Evolutionary conservation across 2,113 vertebrate species (phyloP), one percentile per base, ranked within the genome.

Genomic region (Amblyopsis rosae): DNA sequence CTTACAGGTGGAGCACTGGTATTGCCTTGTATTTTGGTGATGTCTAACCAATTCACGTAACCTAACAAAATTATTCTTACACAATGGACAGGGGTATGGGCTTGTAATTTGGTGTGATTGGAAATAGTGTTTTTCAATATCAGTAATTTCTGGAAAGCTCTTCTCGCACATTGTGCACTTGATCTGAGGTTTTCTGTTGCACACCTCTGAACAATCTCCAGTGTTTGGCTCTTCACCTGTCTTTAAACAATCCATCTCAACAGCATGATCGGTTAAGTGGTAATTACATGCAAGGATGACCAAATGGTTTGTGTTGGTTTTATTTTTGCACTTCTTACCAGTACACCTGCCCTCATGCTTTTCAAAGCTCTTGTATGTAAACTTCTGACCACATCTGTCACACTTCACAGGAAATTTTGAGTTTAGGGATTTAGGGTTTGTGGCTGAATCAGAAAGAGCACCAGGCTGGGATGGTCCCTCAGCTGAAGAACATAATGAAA

Each of bases 151-250:
- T 49, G 75, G 62, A 11, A 67, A 74, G 9, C 19, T 72, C 48
- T 73, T 69, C 6, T 80, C 68, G 53, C 73, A 87, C 73, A 65
- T 69, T 53, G 57, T 71, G 70, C 77, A 80, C 67, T 70, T 41
- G 35, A 6, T 19, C 13, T 12, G 15, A 32, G 53, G 1, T 46
- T 54, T 67, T 15, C 7, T 49, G 61, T 51, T 45, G 46, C 51
- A 26, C 19, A 2, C 66, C n/a, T 55, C 54, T 69, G 55, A 45
- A 13, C 12, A 1, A 6, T 75, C 58, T 45, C 55, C 0, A 0
- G 57, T 49, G 33, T 47, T 56, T 35, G n/a, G 4, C 3, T 16
- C 48, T 66, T 70, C 13, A 12, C 72, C 53, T 65, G 56, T 58
- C 19, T 56, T 26, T 59, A 5, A 65, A 35, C 49, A 51, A 3